A percentile compares a stretch with the other conserved stretches of the same genome.
phyloP scores from a whole-genome alignment of 2,888 invertebrate species.

The Empis livida region DNA sequence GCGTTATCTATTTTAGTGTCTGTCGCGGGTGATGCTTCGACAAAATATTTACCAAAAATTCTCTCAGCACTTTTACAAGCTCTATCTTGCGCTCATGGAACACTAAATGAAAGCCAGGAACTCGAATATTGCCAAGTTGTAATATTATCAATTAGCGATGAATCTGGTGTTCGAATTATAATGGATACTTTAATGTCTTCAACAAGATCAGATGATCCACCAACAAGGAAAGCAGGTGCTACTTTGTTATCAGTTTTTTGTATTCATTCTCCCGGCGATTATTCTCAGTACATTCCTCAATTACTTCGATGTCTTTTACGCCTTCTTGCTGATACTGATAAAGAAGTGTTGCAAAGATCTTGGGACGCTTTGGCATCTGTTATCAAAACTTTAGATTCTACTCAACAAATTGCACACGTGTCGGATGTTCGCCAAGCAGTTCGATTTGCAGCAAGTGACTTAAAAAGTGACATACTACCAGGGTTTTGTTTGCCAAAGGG shows the following conservation, averaged over 20 bases:
- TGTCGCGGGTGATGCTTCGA: constrained; percentile 87
- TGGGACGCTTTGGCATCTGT: constrained; percentile 89
- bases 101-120: constrained; percentile 54
- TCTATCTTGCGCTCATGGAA: constrained; percentile 54
- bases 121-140: constrained; percentile 87
- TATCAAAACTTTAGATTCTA: constrained; percentile 72
- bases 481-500: constrained; percentile 93
- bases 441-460: constrained; percentile 76
- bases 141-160: constrained; percentile 78
- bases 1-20: constrained; percentile 88
- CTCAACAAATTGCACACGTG: constrained; percentile 76
- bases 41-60: constrained; percentile 80
- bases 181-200: constrained; percentile 75
- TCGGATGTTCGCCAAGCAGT: constrained; percentile 85
- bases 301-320: constrained; percentile 75
- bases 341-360: constrained; percentile 67
- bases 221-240: constrained; percentile 66
- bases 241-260: constrained; percentile 84
- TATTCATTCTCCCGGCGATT: constrained; percentile 76
- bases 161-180: constrained; percentile 74
- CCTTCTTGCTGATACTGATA: constrained; percentile 69
- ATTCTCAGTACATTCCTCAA: constrained; percentile 75
- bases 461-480: constrained; percentile 66
- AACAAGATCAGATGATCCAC: constrained; percentile 48
- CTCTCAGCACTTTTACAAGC: constrained; percentile 78